Evolutionary conservation across 2,888 invertebrate species (phyloP).

Genomic region (Apocheima hispidaria): DNA sequence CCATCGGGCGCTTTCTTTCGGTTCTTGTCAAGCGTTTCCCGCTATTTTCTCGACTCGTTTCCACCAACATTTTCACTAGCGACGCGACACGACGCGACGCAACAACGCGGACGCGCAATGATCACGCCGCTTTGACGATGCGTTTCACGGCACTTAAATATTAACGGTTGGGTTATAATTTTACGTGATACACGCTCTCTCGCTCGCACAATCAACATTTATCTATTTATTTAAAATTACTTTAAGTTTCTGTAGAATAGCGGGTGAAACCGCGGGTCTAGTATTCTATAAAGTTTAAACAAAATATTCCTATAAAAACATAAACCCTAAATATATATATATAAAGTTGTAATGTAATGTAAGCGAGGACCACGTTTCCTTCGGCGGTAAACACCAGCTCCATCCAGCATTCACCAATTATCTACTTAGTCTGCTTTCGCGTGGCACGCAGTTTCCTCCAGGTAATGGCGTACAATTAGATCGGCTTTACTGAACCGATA

Average conservation of each 20-base stretch:
- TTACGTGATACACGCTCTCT: too few relatives aligned
- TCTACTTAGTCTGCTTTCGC: slow-evolving; percentile 24
- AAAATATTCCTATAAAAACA: too few relatives aligned
- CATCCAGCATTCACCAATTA: slow-evolving; percentile 13
- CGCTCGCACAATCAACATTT: too few relatives aligned
- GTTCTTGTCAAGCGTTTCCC: slow-evolving; percentile 13
- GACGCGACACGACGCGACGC: too few relatives aligned
- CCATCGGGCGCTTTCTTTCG: slow-evolving; percentile 23
- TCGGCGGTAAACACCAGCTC: neutral
- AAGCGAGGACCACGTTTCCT: neutral
- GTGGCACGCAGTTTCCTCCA: slow-evolving; percentile 26
- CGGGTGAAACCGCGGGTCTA: too few relatives aligned
- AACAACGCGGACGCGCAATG: slow-evolving; percentile 4
- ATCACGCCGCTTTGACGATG: slow-evolving; percentile 8
- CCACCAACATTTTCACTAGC: too few relatives aligned
- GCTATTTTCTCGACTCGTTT: slow-evolving; percentile 14
- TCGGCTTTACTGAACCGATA: slow-evolving; percentile 25
- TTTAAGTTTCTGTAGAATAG: too few relatives aligned
- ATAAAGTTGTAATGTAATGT: too few relatives aligned
- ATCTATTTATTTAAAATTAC: too few relatives aligned
- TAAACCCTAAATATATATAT: too few relatives aligned
- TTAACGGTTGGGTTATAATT: too few relatives aligned
- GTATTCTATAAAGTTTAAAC: too few relatives aligned
- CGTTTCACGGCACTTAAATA: slow-evolving; percentile 3
- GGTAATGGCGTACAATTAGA: slow-evolving; percentile 26